Base-by-base conservation (phyloP, 2,888 invertebrate genomes). In the Caenorhabditis becei region DNA sequence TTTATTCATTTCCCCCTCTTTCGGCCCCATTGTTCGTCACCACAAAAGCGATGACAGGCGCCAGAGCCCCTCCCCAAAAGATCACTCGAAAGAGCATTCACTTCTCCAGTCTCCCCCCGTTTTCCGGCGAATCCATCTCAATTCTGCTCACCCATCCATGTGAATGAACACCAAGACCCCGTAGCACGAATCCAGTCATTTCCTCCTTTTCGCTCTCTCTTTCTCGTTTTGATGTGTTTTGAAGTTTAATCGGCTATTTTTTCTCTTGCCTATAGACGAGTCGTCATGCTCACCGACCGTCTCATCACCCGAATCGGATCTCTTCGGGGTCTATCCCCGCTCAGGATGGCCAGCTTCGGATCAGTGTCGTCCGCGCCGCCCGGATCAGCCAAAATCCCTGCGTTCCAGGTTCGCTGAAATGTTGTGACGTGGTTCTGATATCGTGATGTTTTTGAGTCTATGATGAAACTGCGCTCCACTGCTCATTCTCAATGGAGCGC, bases 241-340 rank as follows among this genome's bases (percentile, higher is more conserved):
- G 67, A 62, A 62, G 59, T 58, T 41, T 54, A 47, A 32, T 54
- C 54, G 28, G 8, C 18, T 54, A 14, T 35, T 47, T 14, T 16
- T n/a, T n/a, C n/a, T n/a, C n/a, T n/a, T n/a, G n/a, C n/a, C n/a
- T n/a, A n/a, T 23, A 59, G 37, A 28, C 37, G 58, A 24, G 16
- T 14, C 41, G 41, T 16, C 7, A 86, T 86, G 86, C 77, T 86
- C 32, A 82, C 86, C 51, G 83, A 86, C 58, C 81, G 80, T 14
- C 80, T 86, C 37, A 82, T 81, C 37, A 83, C 83, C 10, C 78
- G 84, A 24, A 82, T 84, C 66, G 84, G 84, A 3, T 82, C 82
- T 18, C 77, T 83, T n/a, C 80, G 85, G 5, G 82, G 79, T 10
- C 49, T 83, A 11, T 81, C 83, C 0, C 85, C 83, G 32, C 72